These are phyloP conservation scores for Halcyon senegalensis DNA, from an alignment of 2,113 vertebrate species.

Conservation along the genomic window DNA sequence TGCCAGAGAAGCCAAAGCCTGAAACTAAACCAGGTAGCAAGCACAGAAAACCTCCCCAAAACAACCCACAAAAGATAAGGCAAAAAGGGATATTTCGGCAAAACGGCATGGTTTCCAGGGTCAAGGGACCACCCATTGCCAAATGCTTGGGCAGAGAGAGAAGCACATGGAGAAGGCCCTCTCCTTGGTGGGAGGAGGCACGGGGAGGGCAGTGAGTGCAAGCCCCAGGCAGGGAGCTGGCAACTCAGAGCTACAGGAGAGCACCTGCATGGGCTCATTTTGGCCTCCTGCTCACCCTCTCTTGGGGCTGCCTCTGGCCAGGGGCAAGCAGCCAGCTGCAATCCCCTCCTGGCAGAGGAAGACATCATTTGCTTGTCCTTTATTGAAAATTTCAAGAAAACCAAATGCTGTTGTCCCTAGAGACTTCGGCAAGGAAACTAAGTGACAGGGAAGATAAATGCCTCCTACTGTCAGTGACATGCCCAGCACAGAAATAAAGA, in stretches of 20 bases:
- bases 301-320: neutral
- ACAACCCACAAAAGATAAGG: neutral
- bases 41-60: fast-evolving
- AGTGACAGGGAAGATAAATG: conserved; percentile 83
- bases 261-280: neutral
- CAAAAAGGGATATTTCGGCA: neutral
- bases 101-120: neutral
- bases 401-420: conserved; percentile 60
- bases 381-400: conserved; percentile 78
- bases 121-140: neutral
- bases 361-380: conserved; percentile 71
- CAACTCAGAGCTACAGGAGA: conserved; percentile 24
- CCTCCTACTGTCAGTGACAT: conserved; percentile 70
- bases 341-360: neutral
- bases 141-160: neutral
- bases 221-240: conserved; percentile 26
- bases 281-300: neutral
- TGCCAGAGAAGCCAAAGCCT: neutral
- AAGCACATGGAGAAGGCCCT: neutral
- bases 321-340: conserved; percentile 24
- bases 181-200: neutral
- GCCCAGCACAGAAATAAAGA: conserved; percentile 70
- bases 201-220: neutral
- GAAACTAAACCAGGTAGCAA: neutral
- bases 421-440: conserved; percentile 40